Evolutionary conservation across 2,797 vertebrate genomes (phyloP), one percentile per base, ranked within the genome.

Genomic region (Spondyliosoma cantharus): DNA sequence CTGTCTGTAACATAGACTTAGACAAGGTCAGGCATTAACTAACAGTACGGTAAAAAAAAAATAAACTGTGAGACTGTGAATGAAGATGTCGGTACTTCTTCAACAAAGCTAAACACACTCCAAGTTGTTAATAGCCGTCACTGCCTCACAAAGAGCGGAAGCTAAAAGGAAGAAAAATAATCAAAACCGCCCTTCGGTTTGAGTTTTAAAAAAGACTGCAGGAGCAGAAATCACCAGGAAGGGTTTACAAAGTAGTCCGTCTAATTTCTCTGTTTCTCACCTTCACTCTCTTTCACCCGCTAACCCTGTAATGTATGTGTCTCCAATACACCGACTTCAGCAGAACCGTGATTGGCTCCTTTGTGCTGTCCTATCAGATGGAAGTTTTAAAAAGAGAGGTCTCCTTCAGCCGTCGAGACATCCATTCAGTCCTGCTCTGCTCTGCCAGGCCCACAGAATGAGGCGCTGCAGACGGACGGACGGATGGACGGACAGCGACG

Each of bases 351-450:
- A 90, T 88, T 90, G 90, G 86, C 86, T 93, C 87, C 73, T 91
- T 91, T 87, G 84, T 88, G 82, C 29, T 71, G 76, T 85, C 76
- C 84, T 85, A 87, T 91, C 88, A 92, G 91, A 87, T 86, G 64
- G 75, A 43, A 32, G 63, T 67, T 32, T 86, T 87, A 71, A 77
- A 91, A 82, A 84, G 84, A 84, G 82, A 74, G 68, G 59, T 87
- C 72, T 87, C 73, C 78, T 69, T 89, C 72, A 84, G 82, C 71
- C 68, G 80, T 80, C 49, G 62, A 81, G 74, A 70, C 75, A 75
- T 84, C 67, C 53, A 81, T 81, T 90, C 84, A 74, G 72, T 69
- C 59, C 48, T 8, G 48, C 52, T 71, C 64, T 45, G 27, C 76
- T 75, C 66, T 61, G 67, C 79, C 68, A 63, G 80, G 62, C 71